These are phyloP conservation scores for Marmota monax DNA, from an alignment of 2,113 vertebrate genomes.

Conservation along the genomic window DNA sequence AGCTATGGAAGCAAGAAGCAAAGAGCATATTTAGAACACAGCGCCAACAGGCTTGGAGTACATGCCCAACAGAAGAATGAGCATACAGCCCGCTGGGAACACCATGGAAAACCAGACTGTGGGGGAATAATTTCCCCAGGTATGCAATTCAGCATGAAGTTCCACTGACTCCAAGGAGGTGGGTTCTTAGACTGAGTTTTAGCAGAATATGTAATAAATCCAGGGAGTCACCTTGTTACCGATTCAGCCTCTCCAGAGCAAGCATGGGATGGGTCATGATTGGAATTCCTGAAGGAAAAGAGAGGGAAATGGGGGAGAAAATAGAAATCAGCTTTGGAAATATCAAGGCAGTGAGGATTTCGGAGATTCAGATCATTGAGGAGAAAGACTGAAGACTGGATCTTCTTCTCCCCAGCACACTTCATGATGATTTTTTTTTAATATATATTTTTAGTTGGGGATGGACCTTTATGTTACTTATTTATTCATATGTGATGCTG, in stretches of 20 bases:
- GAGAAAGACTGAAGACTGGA: constrained; percentile 75
- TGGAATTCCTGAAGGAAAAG: constrained; percentile 56
- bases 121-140: neutral
- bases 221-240: neutral
- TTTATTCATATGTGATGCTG: too few relatives aligned
- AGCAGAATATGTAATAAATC: constrained; percentile 37
- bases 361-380: constrained; percentile 58
- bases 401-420: constrained; percentile 29
- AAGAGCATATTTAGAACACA: neutral
- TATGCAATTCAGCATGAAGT: neutral
- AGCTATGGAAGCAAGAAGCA: neutral
- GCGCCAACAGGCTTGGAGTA: neutral
- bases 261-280: constrained; percentile 55
- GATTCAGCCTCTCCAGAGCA: constrained; percentile 9
- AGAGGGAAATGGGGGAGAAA: neutral
- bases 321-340: constrained; percentile 41
- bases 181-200: neutral
- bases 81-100: neutral
- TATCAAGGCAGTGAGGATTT: constrained; percentile 42
- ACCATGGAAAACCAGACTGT: neutral
- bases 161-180: neutral
- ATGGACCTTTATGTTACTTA: too few relatives aligned
- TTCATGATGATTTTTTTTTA: neutral
- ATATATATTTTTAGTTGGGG: too few relatives aligned
- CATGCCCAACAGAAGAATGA: neutral